Evolutionary conservation across 1,140 invertebrate genomes (phyloP).

Genomic region (Drosophila repletoides): DNA sequence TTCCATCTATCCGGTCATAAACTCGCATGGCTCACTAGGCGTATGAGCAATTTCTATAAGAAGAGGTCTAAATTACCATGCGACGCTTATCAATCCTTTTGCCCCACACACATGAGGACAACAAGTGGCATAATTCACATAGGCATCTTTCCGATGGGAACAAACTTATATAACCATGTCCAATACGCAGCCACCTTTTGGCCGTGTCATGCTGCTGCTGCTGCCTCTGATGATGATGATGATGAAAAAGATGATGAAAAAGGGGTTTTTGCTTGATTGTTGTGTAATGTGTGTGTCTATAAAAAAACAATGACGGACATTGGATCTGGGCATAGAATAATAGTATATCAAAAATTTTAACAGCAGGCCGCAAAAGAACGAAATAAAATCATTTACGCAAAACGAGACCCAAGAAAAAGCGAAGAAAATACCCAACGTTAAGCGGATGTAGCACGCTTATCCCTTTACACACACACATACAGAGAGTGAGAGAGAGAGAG

Average conservation of each 20-base stretch:
- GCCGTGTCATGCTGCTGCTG: conserved; percentile 66
- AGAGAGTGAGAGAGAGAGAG: background rate
- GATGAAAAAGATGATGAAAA: conserved; percentile 33
- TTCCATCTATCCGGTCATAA: conserved; percentile 1
- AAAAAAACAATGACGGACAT: conserved; percentile 78
- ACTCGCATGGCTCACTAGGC: conserved; percentile 51
- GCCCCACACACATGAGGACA: conserved; percentile 33
- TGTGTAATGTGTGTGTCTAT: conserved; percentile 51
- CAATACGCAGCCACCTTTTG: conserved; percentile 65
- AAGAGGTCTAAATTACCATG: conserved; percentile 50
- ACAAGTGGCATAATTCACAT: conserved; percentile 72
- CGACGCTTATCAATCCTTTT: conserved; percentile 60
- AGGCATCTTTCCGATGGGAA: conserved; percentile 46
- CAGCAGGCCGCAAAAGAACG: conserved; percentile 40
- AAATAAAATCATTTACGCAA: conserved; percentile 80
- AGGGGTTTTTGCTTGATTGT: conserved; percentile 9
- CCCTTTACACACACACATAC: conserved; percentile 60
- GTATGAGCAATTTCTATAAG: conserved; percentile 47
- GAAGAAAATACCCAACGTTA: conserved; percentile 61
- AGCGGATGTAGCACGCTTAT: conserved; percentile 75
- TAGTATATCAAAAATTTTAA: conserved; percentile 78
- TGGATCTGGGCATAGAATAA: conserved; percentile 71
- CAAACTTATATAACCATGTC: conserved; percentile 21
- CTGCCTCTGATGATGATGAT: no score
- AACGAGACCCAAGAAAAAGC: conserved; percentile 59